Evolutionary conservation across 2,113 vertebrate genomes (phyloP).

Genomic region (Arizona elegans): DNA sequence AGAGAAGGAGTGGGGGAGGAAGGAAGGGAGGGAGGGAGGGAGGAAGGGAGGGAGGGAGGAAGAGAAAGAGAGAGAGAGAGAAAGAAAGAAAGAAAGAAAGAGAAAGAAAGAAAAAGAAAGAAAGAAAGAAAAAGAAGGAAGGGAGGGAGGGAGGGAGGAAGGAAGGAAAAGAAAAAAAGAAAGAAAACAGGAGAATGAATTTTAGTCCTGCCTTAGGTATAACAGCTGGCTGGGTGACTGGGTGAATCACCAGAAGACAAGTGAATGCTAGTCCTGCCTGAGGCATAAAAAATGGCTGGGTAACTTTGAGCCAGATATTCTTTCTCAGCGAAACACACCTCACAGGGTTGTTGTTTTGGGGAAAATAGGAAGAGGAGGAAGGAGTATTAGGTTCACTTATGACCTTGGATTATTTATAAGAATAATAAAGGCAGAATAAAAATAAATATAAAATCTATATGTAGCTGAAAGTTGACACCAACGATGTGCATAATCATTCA

Average conservation of each 20-base stretch:
- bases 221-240: neutral
- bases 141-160: too few species aligned
- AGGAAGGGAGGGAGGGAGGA: rapidly evolving
- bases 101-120: too few species aligned
- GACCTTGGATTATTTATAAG: neutral
- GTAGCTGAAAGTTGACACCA: neutral
- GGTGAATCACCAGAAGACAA: neutral
- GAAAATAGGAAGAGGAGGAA: neutral
- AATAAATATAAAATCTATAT: neutral
- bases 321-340: neutral
- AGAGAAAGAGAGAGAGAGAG: too few species aligned
- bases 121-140: too few species aligned
- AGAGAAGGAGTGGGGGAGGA: neutral
- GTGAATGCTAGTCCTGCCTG: neutral
- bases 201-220: neutral
- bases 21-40: rapidly evolving
- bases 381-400: neutral
- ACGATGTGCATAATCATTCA: neutral
- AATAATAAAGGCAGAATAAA: neutral
- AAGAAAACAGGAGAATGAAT: neutral
- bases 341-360: neutral
- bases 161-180: too few species aligned
- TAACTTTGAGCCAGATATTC: neutral
- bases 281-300: neutral
- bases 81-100: too few species aligned